phyloP scores from a whole-genome alignment of 2,888 invertebrate genomes.

The Dryomyza anilis region DNA sequence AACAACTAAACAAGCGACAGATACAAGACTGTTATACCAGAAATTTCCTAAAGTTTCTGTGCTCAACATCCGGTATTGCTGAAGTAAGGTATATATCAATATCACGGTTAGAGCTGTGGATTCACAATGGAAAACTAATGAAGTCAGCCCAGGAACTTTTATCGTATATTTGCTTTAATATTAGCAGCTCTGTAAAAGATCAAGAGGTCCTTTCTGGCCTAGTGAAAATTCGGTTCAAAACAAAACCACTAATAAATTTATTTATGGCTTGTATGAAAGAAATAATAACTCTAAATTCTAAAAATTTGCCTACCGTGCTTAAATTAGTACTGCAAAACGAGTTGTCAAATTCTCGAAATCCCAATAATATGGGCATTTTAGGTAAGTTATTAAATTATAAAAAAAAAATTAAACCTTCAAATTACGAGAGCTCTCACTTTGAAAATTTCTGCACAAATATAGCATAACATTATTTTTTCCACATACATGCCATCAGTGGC shows the following conservation, averaged over 20 bases:
- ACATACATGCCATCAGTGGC: too few relatives aligned
- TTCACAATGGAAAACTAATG: slow-evolving; percentile 94
- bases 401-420: too few relatives aligned
- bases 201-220: slow-evolving; percentile 80
- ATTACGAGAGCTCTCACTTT: too few relatives aligned
- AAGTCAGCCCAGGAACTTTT: slow-evolving; percentile 90
- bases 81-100: slow-evolving; percentile 67
- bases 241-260: slow-evolving; percentile 87
- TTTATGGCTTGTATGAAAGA: slow-evolving; percentile 90
- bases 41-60: slow-evolving; percentile 84
- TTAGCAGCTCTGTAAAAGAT: slow-evolving; percentile 73
- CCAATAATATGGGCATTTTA: slow-evolving; percentile 93
- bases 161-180: slow-evolving; percentile 89
- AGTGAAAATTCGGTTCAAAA: slow-evolving; percentile 89
- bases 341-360: slow-evolving; percentile 87
- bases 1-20: slow-evolving; percentile 83
- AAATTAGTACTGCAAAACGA: slow-evolving; percentile 95
- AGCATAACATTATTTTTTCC: too few relatives aligned
- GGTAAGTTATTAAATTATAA: slow-evolving; percentile 50
- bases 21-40: slow-evolving; percentile 86
- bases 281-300: slow-evolving; percentile 82
- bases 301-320: slow-evolving; percentile 82
- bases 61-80: slow-evolving; percentile 83
- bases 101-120: slow-evolving; percentile 84
- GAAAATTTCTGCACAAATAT: too few relatives aligned